phyloP scores from a whole-genome alignment of 1,140 invertebrate species.

The Coptotermes formosanus region DNA sequence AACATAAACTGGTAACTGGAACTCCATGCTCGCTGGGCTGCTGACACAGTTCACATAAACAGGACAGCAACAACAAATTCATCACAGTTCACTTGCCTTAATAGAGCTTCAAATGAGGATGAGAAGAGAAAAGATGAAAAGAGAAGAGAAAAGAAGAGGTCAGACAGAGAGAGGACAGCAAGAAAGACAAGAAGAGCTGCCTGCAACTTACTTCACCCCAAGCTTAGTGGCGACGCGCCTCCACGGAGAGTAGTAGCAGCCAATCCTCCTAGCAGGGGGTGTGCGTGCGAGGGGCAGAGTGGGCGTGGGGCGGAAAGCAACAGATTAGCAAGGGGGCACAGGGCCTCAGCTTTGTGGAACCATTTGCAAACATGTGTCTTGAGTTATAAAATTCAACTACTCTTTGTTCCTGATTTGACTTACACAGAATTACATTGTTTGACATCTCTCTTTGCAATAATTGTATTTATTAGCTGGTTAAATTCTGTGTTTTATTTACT shows the following conservation, averaged over 20 bases:
- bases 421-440: no score
- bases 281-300: constrained; percentile 39
- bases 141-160: constrained; percentile 28
- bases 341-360: constrained; percentile 20
- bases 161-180: constrained; percentile 25
- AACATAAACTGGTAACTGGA: neutral
- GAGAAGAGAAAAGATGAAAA: constrained; percentile 16
- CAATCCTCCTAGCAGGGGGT: constrained; percentile 57
- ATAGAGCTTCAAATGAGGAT: neutral
- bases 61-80: neutral
- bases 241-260: constrained; percentile 82
- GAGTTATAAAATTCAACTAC: neutral
- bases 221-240: constrained; percentile 86
- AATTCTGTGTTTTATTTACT: no score
- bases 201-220: constrained; percentile 85
- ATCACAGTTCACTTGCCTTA: neutral
- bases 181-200: constrained; percentile 38
- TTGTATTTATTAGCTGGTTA: no score
- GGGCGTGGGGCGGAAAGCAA: constrained; percentile 42
- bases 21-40: neutral
- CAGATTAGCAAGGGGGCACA: constrained; percentile 45
- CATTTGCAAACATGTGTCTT: constrained; percentile 11
- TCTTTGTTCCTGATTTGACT: no score
- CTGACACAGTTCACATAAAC: neutral
- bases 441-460: no score